phyloP scores from a whole-genome alignment of 1,140 invertebrate species.

The Paracyclopina nana region DNA sequence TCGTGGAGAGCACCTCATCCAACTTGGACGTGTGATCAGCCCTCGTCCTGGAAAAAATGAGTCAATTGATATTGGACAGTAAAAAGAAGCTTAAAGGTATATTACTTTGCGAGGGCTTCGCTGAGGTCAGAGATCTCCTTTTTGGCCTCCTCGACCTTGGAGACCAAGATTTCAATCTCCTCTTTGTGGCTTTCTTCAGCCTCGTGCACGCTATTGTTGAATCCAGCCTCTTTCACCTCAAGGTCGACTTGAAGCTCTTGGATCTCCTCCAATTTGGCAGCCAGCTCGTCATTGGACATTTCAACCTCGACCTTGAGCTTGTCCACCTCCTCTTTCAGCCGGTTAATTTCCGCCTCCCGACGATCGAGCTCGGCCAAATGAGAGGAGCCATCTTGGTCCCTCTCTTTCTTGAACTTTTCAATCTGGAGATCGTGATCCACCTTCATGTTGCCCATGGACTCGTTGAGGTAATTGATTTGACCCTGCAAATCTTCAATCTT shows the following conservation, averaged over 20 bases:
- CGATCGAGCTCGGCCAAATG: conserved; percentile 6
- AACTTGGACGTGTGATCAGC: conserved; percentile 8
- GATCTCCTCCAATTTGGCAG: conserved; percentile 11
- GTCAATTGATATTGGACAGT: too few relatives aligned
- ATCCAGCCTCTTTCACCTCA: conserved; percentile 12
- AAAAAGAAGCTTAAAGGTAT: too few relatives aligned
- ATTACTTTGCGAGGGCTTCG: conserved; percentile 13
- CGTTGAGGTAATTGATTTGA: conserved; percentile 10
- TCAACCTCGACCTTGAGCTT: conserved; percentile 11
- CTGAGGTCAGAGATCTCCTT: conserved; percentile 5
- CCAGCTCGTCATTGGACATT: conserved; percentile 9
- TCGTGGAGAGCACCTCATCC: conserved; percentile 7
- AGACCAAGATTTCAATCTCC: conserved; percentile 11
- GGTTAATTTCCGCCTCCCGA: conserved; percentile 5
- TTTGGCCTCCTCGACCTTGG: conserved; percentile 11
- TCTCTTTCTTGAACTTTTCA: conserved; percentile 5
- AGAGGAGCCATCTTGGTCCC: background rate
- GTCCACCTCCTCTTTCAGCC: conserved; percentile 6
- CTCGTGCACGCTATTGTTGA: conserved; percentile 4
- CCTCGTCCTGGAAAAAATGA: too few relatives aligned
- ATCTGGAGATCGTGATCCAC: conserved; percentile 13
- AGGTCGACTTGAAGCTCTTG: conserved; percentile 7
- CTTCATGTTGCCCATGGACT: conserved; percentile 7
- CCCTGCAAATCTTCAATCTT: conserved; percentile 1
- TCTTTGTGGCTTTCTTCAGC: conserved; percentile 9